These are phyloP conservation scores for Lydus trimaculatus DNA, from an alignment of 2,888 invertebrate genomes.

Conservation along the genomic window DNA sequence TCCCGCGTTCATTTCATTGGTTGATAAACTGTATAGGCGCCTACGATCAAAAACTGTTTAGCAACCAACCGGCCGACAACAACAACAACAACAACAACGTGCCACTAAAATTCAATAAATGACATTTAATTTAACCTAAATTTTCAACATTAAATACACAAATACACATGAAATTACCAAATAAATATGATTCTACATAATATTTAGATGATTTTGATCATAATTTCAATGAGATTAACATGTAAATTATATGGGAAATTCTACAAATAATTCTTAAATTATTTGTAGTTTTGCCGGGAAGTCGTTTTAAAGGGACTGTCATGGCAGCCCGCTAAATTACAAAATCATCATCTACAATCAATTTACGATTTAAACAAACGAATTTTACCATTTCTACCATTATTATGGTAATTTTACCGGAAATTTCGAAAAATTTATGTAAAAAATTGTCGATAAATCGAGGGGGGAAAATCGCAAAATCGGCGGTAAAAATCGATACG, in stretches of 20 bases:
- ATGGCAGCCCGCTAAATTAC: constrained; percentile 53
- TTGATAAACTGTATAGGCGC: constrained; percentile 22
- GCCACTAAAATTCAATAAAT: constrained; percentile 36
- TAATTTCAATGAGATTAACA: constrained; percentile 14
- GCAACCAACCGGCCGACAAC: constrained; percentile 13
- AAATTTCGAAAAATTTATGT: neutral
- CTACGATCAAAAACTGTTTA: constrained; percentile 30
- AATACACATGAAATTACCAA: neutral
- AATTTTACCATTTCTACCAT: constrained; percentile 1
- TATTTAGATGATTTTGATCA: constrained; percentile 41
- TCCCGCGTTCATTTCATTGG: constrained; percentile 58
- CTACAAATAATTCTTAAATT: neutral
- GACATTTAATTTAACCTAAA: constrained; percentile 52
- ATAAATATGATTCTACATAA: constrained; percentile 28
- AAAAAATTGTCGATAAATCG: neutral
- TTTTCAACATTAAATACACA: constrained; percentile 22
- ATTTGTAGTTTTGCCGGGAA: constrained; percentile 49
- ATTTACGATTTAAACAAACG: neutral
- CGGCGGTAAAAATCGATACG: constrained; percentile 36
- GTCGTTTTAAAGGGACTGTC: constrained; percentile 44
- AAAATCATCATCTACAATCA: constrained; percentile 31
- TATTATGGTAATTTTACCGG: constrained; percentile 5
- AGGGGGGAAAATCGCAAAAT: constrained; percentile 8
- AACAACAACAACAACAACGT: constrained; percentile 29
- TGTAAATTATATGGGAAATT: neutral